A percentile compares a stretch with the other conserved stretches of the same genome.
Conservation (phyloP, 2,797 vertebrate genomes). For the Platalea minor region DNA sequence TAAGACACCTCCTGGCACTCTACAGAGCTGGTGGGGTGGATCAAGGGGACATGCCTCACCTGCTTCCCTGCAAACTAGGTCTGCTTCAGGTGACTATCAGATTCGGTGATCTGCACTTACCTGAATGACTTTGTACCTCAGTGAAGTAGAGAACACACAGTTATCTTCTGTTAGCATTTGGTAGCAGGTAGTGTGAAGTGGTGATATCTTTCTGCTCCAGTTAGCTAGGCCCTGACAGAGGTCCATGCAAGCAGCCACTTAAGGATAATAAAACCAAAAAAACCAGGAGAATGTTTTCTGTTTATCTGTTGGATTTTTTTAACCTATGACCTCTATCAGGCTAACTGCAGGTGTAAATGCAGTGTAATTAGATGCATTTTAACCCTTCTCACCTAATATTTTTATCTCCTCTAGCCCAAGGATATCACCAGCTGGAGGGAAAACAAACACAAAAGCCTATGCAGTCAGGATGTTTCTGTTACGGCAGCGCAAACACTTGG, state of each 20-base stretch:
- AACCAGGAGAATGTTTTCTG: rapidly evolving
- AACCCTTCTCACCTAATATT: background rate
- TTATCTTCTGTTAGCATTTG: background rate
- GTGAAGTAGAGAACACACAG: background rate
- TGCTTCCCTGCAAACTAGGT: background rate
- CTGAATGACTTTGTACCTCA: background rate
- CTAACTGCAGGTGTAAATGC: background rate
- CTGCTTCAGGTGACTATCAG: background rate
- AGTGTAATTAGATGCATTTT: background rate
- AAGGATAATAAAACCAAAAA: background rate
- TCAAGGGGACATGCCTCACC: background rate
- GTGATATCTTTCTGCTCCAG: background rate
- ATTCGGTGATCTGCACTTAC: background rate
- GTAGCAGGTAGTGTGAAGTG: background rate
- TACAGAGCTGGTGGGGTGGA: background rate
- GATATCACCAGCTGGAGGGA: background rate
- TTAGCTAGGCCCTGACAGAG: background rate
- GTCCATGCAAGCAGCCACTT: background rate
- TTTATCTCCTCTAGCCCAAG: background rate
- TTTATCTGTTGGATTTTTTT: background rate
- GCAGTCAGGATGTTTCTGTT: background rate
- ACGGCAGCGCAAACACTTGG: background rate
- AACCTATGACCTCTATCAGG: background rate
- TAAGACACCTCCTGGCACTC: background rate
- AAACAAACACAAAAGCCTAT: background rate